Conservation (phyloP, 2,888 invertebrate genomes). For the Phorcus lineatus region DNA sequence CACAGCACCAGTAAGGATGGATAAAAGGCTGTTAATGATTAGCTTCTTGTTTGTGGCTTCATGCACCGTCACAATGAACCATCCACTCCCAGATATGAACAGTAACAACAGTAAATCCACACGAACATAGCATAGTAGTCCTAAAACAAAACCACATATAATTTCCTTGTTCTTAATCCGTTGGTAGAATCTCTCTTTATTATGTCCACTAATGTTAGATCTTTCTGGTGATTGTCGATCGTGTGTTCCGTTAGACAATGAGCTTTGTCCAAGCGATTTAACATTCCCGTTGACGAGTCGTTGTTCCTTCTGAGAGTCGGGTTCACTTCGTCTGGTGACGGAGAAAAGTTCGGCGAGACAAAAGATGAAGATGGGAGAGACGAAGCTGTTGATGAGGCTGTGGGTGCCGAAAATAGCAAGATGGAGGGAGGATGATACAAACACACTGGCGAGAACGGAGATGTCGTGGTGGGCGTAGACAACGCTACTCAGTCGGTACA, state of each 20-base stretch:
- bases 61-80: background rate
- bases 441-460: constrained; percentile 53
- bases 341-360: constrained; percentile 11
- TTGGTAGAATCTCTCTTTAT: background rate
- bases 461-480: constrained; percentile 45
- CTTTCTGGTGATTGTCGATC: background rate
- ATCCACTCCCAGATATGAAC: background rate
- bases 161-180: background rate
- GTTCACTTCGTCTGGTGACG: background rate
- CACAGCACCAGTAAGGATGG: constrained; percentile 37
- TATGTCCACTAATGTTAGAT: background rate
- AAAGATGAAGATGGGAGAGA: constrained; percentile 56
- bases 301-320: background rate
- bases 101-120: constrained; percentile 49
- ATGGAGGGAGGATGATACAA: constrained; percentile 53
- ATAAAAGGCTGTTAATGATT: background rate
- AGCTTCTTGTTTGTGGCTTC: background rate
- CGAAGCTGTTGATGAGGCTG: constrained; percentile 62
- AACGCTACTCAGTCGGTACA: constrained; percentile 48
- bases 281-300: too few relatives aligned
- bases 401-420: constrained; percentile 66
- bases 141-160: constrained; percentile 21
- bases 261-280: too few relatives aligned
- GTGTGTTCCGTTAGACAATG: background rate
- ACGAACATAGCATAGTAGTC: constrained; percentile 50